Evolutionary conservation across 2,888 invertebrate genomes (phyloP), one percentile per base, ranked within the genome.

Genomic region (Rapana venosa): DNA sequence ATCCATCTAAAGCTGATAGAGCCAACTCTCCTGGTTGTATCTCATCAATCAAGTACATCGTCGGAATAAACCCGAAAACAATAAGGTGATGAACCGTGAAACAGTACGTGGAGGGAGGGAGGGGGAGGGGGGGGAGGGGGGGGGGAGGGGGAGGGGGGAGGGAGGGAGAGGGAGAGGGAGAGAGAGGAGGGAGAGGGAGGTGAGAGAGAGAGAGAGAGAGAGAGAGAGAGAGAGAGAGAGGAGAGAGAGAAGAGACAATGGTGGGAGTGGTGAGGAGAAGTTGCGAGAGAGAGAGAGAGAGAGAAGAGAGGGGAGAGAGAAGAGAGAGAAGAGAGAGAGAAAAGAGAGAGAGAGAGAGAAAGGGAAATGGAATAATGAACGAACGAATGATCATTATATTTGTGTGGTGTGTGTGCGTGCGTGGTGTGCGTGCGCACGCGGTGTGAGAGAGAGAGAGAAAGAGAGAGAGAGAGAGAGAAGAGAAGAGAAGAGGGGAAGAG

Each of bases 181-280:
- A 88, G 88, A 61, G 58, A 81, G 11, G 47, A 84, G 84, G 6
- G 84, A 85, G 85, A 61, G 15, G 22, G n/a, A 17, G 26, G 13
- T 61, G 66, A 22, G 66, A 66, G 1, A 26, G 66, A 74, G 0
- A 74, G 74, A 74, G 26, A 74, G 6, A 74, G 26, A 74, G n/a
- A 74, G 26, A 74, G 74, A 74, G n/a, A 74, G n/a, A 74, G n/a
- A n/a, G 32, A 79, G 32, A 32, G 32, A 79, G 32, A 79, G 13
- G 20, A 35, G 47, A 47, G 47, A 47, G 47, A 47, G 47, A 17
- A 47, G 47, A 47, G 47, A 47, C 4, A 47, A 8, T 30, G 77
- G 32, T 8, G 32, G 77, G 11, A 17, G n/a, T n/a, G n/a, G n/a
- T n/a, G n/a, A 0, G 26, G 70, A 15, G 20, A 70, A n/a, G 26